Conservation (phyloP, 2,888 invertebrate species). For the Drosophila buzzatii region DNA sequence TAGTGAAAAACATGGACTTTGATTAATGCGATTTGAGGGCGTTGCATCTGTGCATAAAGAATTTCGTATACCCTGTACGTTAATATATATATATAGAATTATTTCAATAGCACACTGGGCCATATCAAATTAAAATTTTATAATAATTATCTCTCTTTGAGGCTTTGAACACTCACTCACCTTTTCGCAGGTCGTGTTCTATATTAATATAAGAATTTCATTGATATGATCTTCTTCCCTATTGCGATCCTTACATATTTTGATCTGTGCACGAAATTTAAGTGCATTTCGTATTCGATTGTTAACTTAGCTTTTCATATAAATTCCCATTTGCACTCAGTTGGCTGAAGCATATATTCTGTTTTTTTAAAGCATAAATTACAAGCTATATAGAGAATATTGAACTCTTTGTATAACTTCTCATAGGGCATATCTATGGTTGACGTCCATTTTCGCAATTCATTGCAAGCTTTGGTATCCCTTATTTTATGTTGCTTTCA, state of each 20-base stretch:
- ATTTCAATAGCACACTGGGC: no score
- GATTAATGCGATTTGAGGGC: constrained; percentile 66
- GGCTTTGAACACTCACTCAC: background rate
- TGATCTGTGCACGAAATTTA: background rate
- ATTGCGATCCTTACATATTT: background rate
- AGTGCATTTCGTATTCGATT: no score
- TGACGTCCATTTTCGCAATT: background rate
- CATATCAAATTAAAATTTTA: background rate
- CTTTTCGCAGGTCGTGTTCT: no score
- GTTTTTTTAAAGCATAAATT: background rate
- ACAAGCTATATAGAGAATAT: background rate
- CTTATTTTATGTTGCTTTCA: background rate
- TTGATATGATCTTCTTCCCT: background rate
- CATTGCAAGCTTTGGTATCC: background rate
- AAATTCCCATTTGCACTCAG: no score
- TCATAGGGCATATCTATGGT: background rate
- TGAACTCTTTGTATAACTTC: background rate
- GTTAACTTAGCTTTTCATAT: no score
- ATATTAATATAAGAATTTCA: background rate
- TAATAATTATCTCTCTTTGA: background rate
- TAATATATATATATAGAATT: background rate
- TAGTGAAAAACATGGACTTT: constrained; percentile 37
- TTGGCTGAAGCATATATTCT: no score
- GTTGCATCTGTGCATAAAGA: constrained; percentile 29
- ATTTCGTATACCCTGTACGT: constrained; percentile 6